phyloP scores from a whole-genome alignment of 2,888 invertebrate species.

The Tuta absoluta region DNA sequence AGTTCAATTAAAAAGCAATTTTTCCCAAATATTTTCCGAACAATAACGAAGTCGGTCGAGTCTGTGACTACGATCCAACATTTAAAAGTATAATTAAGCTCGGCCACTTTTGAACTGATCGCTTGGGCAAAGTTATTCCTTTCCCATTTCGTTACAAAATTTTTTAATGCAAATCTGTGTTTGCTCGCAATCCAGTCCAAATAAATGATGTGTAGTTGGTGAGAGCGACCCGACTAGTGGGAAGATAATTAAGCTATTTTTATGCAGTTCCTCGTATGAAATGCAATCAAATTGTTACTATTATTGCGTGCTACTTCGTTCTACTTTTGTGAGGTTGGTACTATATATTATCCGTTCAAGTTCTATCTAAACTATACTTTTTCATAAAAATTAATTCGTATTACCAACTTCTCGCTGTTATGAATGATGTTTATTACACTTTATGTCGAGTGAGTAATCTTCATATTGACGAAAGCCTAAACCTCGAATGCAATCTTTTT shows the following conservation, averaged over 20 bases:
- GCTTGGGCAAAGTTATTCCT: slow-evolving; percentile 14
- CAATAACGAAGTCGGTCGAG: background rate
- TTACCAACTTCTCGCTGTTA: background rate
- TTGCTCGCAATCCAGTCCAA: background rate
- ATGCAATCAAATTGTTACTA: background rate
- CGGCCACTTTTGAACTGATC: slow-evolving; percentile 30
- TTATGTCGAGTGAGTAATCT: background rate
- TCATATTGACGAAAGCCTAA: background rate
- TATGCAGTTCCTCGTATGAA: background rate
- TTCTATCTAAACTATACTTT: background rate
- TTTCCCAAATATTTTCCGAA: background rate
- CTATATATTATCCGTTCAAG: too few relatives aligned
- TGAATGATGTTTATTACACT: background rate
- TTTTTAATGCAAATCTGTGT: background rate
- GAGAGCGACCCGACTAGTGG: background rate
- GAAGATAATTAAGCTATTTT: background rate
- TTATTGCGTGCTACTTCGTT: too few relatives aligned
- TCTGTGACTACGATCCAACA: slow-evolving; percentile 37
- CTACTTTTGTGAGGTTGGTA: too few relatives aligned
- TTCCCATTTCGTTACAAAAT: background rate
- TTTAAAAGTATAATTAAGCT: slow-evolving; percentile 45
- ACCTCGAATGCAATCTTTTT: background rate
- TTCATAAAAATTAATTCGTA: background rate
- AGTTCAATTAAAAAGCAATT: background rate
- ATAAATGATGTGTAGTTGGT: background rate